Conservation (phyloP, 2,888 invertebrate species). For the Pherbina coryleti region DNA sequence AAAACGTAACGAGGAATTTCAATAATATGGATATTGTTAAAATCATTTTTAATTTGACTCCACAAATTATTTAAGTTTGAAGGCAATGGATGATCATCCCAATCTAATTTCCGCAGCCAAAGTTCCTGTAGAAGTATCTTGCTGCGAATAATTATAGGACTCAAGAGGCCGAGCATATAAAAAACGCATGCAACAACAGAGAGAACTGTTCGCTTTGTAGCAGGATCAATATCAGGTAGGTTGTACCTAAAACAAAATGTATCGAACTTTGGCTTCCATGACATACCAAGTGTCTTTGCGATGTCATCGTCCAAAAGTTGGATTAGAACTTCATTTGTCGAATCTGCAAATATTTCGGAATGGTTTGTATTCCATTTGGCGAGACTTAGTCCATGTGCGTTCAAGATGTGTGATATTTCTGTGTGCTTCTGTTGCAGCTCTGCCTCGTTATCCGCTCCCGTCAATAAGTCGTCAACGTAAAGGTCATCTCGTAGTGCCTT, state of each 20-base stretch:
- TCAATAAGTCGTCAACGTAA: neutral
- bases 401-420: neutral
- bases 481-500: neutral
- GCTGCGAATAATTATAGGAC: slow-evolving; percentile 22
- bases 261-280: slow-evolving; percentile 22
- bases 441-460: neutral
- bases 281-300: slow-evolving; percentile 29
- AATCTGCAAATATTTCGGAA: neutral
- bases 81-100: neutral
- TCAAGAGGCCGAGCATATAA: slow-evolving; percentile 19
- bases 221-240: slow-evolving; percentile 2
- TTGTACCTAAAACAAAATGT: slow-evolving; percentile 36
- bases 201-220: neutral
- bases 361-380: slow-evolving; percentile 25
- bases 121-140: slow-evolving; percentile 15
- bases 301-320: neutral
- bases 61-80: too few relatives aligned
- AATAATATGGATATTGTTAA: neutral
- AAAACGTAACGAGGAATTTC: neutral
- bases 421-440: neutral
- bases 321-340: neutral
- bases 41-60: too few relatives aligned
- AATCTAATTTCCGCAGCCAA: neutral
- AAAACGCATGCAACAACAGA: neutral
- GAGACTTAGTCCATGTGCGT: neutral